Base-by-base conservation (phyloP, 2,797 vertebrate species). In the Adrianichthys oophorus region DNA sequence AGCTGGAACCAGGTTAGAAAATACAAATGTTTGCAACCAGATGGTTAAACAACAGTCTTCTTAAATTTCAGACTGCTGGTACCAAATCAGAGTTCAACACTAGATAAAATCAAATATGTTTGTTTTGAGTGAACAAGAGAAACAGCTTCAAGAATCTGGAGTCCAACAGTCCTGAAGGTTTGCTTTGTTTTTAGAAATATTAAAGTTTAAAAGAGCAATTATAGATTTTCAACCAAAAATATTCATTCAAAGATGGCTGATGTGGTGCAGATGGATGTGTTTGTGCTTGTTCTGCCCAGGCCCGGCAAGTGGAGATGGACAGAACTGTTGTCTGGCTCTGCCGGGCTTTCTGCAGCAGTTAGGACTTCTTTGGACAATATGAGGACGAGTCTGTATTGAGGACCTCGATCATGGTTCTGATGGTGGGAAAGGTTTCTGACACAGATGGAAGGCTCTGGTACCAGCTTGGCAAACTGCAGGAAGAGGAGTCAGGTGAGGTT, bases 341-440 rank as follows among this genome's bases (percentile, higher is more conserved):
- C 32, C 32, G 32, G 32, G 32, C 32, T 37, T 37, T 37, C 19
- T 0, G 15, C 15, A 7, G 48, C 61, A 45, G 61, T 2, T 89
- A 91, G 79, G 93, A 92, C 89, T 94, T 94, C 86, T 94, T 95
- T 41, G 94, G 89, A 91, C 97, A 99, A 67, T 92, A 93, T 59
- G 90, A 93, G 15, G 94, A 92, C 0, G 96, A 91, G 79, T 98
- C 95, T 45, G 96, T 95, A 85, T 98, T 98, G 68, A 99, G 92
- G 73, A 94, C 96, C 91, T 98, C 98, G 15, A 98, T 95, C 95
- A 97, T 96, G 0, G 92, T 95, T 88, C 97, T 92, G 74, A 92
- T 84, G 0, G 95, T 96, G 32, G 96, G 94, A 85, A 99, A 98
- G 18, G 92, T 93, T 90, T 98, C 97, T 0, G 96, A 92, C 61